Percentiles rank a stretch among this genome's conserved stretches.
These are phyloP conservation scores for Ifrita kowaldi DNA, from an alignment of 2,113 vertebrate genomes.

Conservation along the genomic window DNA sequence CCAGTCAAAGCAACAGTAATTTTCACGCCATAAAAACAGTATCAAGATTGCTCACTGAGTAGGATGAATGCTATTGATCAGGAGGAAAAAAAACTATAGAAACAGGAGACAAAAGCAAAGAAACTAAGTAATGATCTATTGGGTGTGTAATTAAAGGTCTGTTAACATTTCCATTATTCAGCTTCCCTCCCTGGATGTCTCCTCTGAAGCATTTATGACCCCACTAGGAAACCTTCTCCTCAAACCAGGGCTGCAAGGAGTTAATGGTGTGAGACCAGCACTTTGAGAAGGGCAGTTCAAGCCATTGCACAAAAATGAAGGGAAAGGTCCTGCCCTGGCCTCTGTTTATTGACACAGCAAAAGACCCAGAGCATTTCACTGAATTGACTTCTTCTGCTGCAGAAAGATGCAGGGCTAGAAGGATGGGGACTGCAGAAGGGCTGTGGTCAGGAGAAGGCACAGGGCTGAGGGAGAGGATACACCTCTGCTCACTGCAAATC, in stretches of 20 bases:
- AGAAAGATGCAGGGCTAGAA: rapidly evolving
- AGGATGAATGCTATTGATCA: not conserved
- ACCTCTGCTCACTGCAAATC: rapidly evolving
- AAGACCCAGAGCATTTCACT: not conserved
- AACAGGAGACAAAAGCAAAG: not conserved
- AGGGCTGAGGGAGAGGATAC: not conserved
- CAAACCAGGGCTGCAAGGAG: not conserved
- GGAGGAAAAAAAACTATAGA: not conserved
- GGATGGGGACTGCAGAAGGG: not conserved
- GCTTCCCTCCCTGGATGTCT: not conserved
- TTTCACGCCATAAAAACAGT: constrained; percentile 45
- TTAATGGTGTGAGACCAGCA: not conserved
- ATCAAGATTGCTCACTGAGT: constrained; percentile 15
- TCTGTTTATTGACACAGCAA: not conserved
- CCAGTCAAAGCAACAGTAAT: constrained; percentile 50
- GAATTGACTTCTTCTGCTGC: not conserved
- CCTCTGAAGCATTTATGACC: not conserved
- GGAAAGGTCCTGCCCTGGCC: not conserved
- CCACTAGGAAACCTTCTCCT: not conserved
- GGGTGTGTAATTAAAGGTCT: constrained; percentile 4
- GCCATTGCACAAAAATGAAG: not conserved
- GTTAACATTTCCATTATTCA: constrained; percentile 31
- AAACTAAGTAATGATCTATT: not conserved
- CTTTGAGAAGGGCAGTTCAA: not conserved
- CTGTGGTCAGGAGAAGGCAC: not conserved